Evolutionary conservation across 2,888 invertebrate species (phyloP), one percentile per base, ranked within the genome.

Genomic region (Cyclophora punctaria): DNA sequence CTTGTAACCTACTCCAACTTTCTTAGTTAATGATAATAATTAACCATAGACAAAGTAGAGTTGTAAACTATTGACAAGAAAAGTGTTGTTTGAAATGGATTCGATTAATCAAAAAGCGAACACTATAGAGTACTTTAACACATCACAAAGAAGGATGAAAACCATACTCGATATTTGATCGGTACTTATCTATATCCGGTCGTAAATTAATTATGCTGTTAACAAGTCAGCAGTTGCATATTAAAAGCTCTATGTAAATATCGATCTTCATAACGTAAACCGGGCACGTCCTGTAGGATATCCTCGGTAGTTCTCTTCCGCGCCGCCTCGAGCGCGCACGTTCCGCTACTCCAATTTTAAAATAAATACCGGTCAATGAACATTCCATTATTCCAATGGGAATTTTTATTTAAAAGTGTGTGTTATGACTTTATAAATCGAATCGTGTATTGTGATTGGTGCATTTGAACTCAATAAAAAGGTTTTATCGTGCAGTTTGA

Each of bases 211-310:
- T 58, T 65, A 68, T 58, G 63, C 62, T 66, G 66, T 66, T 65
- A 66, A 66, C 60, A 63, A 58, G 60, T 60, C 63, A 63, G 64
- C 64, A 74, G 76, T 76, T 73, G 78, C 78, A 83, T 83, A 83
- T 83, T 83, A 84, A 83, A 83, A 82, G 75, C 77, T 75, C 75
- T 80, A 85, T 84, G 81, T 85, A 82, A 83, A 85, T 86, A 87
- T 87, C 83, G 87, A 87, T 87, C 80, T 67, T 73, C 76, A 78
- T 85, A 81, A 75, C 67, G 75, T 71, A 76, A 75, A 73, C 73
- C 68, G 68, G 60, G 71, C 80, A 80, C 80, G 83, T 87, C 81
- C 81, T 83, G 80, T 73, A 84, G 86, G 86, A 86, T 78, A 80
- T 80, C 78, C 82, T 78, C 73, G 67, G 67, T 85, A 85, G 87